These are phyloP conservation scores for Myotis findleyi DNA, from an alignment of 2,797 vertebrate species.

Conservation along the genomic window DNA sequence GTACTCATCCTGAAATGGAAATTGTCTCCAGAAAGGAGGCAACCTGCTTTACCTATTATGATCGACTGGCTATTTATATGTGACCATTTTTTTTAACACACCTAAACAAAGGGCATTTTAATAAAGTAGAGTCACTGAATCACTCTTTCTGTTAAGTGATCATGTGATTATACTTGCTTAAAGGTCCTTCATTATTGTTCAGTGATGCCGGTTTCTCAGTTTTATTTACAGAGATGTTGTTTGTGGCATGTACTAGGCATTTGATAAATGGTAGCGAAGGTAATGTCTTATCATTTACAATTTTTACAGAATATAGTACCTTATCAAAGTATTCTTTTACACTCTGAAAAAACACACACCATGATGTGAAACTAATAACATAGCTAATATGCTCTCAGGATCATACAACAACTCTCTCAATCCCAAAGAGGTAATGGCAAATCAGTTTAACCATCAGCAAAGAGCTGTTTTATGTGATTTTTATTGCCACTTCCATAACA, in stretches of 20 bases:
- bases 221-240: neutral
- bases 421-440: neutral
- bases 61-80: neutral
- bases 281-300: slow-evolving; percentile 5
- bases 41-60: neutral
- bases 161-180: neutral
- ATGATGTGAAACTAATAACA: neutral
- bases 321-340: neutral
- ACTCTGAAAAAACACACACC: neutral
- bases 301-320: neutral
- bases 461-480: neutral
- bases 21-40: slow-evolving; percentile 3
- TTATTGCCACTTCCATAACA: neutral
- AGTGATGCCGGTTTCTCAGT: neutral
- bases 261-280: neutral
- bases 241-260: neutral
- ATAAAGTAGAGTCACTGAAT: neutral
- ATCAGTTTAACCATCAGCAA: neutral
- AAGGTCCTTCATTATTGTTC: neutral
- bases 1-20: neutral
- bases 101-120: neutral
- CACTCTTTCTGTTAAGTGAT: slow-evolving; percentile 18
- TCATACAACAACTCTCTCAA: neutral
- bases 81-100: neutral
- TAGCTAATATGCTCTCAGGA: neutral